Percentiles rank a stretch among this genome's conserved stretches.
Conservation (phyloP, 1,140 invertebrate species). For the Papilio helenus region DNA sequence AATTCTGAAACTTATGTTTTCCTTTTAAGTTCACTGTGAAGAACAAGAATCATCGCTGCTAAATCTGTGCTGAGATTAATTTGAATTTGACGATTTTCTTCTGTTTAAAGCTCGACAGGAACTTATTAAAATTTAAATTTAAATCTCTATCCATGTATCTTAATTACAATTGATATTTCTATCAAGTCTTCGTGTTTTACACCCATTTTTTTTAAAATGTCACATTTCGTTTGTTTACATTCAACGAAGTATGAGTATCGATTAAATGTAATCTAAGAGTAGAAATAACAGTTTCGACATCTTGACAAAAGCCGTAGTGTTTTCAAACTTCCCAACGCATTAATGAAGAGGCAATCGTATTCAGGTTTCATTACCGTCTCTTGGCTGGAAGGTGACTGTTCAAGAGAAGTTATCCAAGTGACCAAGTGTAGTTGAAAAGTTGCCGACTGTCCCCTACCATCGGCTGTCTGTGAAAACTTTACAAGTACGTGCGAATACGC, state of each 20-base stretch:
- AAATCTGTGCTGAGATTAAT: not conserved
- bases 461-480: slow-evolving; percentile 22
- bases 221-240: too few species aligned
- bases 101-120: not conserved
- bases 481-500: slow-evolving; percentile 3
- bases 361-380: slow-evolving; percentile 28
- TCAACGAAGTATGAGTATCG: too few species aligned
- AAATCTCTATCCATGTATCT: not conserved
- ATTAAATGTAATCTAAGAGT: not conserved
- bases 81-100: not conserved
- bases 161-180: too few species aligned
- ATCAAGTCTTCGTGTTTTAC: too few species aligned
- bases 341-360: slow-evolving; percentile 11
- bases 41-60: not conserved
- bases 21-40: not conserved
- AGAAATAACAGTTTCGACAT: not conserved
- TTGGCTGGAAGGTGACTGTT: slow-evolving; percentile 8
- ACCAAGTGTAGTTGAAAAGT: slow-evolving; percentile 36
- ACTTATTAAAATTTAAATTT: not conserved
- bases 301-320: slow-evolving; percentile 13
- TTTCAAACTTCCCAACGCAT: slow-evolving; percentile 14
- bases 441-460: not conserved
- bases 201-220: too few species aligned
- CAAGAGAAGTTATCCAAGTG: slow-evolving; percentile 1
- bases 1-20: not conserved